Percentiles rank a stretch among this genome's conserved stretches.
Evolutionary conservation across 2,113 vertebrate species (phyloP).

Genomic region (Elephantulus edwardii): DNA sequence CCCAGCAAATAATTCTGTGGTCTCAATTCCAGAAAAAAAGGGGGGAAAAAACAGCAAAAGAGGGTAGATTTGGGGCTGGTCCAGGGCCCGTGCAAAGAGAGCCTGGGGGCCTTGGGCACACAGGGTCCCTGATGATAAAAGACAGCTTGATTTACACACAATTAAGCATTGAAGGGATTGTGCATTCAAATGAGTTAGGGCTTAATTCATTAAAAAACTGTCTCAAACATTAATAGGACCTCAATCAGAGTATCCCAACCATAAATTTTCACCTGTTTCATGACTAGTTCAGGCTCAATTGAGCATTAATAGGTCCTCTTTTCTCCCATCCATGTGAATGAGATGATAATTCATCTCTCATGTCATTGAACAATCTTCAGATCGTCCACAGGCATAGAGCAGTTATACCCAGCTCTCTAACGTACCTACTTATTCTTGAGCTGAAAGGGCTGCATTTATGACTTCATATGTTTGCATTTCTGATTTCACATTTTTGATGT

Average conservation of each 20-base stretch:
- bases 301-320: constrained; percentile 80
- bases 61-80: constrained; percentile 44
- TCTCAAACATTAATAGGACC: constrained; percentile 73
- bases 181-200: constrained; percentile 75
- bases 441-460: constrained; percentile 62
- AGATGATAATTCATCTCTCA: constrained; percentile 78
- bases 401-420: constrained; percentile 63
- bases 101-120: constrained; percentile 50
- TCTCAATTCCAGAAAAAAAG: constrained; percentile 25
- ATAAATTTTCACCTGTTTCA: constrained; percentile 82
- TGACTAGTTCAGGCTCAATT: constrained; percentile 76
- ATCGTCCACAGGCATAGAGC: constrained; percentile 65
- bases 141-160: constrained; percentile 72
- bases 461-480: too few relatives aligned
- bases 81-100: constrained; percentile 11
- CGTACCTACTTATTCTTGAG: constrained; percentile 53
- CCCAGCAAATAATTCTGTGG: too few relatives aligned
- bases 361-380: constrained; percentile 80
- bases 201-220: constrained; percentile 82
- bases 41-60: constrained; percentile 50
- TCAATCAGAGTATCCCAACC: constrained; percentile 72
- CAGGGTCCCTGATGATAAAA: constrained; percentile 64
- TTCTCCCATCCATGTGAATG: constrained; percentile 73
- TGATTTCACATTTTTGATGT: not conserved
- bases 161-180: constrained; percentile 71